A percentile compares a stretch with the other conserved stretches of the same genome.
phyloP scores from a whole-genome alignment of 2,888 invertebrate genomes.

The Cheilosia vernalis region DNA sequence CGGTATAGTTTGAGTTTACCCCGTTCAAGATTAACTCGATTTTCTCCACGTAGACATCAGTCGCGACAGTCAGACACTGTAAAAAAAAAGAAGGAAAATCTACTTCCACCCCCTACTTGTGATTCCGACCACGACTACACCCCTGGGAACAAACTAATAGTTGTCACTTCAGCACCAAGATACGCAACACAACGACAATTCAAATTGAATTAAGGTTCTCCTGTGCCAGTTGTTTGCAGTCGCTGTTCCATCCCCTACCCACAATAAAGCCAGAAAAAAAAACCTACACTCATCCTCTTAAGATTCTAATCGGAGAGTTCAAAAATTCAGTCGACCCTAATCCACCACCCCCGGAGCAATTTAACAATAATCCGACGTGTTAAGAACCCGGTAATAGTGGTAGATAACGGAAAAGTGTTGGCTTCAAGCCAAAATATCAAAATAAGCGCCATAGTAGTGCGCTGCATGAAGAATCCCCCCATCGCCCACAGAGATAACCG shows the following conservation, averaged over 20 bases:
- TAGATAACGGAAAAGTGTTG: conserved; percentile 65
- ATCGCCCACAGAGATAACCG: conserved; percentile 42
- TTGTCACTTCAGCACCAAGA: conserved; percentile 68
- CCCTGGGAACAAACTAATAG: conserved; percentile 68
- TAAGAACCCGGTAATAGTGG: conserved; percentile 71
- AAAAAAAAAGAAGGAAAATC: neutral
- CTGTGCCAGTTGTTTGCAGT: conserved; percentile 34
- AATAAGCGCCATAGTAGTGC: conserved; percentile 24
- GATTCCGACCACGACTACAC: conserved; percentile 66
- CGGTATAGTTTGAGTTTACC: conserved; percentile 36
- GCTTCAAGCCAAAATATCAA: conserved; percentile 67
- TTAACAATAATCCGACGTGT: conserved; percentile 72
- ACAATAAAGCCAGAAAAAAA: conserved; percentile 20
- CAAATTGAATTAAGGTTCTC: conserved; percentile 71
- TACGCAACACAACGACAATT: conserved; percentile 61
- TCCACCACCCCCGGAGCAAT: conserved; percentile 38
- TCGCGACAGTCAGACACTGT: conserved; percentile 7
- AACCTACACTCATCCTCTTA: neutral
- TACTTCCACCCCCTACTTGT: conserved; percentile 21
- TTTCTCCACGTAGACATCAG: conserved; percentile 58
- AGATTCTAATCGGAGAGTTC: conserved; percentile 67
- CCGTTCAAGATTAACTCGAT: conserved; percentile 64
- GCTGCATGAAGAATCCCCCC: conserved; percentile 10
- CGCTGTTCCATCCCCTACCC: neutral
- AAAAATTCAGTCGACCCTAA: conserved; percentile 66